Evolutionary conservation across 1,140 invertebrate species (phyloP).

Genomic region (Eulimnadia texana): DNA sequence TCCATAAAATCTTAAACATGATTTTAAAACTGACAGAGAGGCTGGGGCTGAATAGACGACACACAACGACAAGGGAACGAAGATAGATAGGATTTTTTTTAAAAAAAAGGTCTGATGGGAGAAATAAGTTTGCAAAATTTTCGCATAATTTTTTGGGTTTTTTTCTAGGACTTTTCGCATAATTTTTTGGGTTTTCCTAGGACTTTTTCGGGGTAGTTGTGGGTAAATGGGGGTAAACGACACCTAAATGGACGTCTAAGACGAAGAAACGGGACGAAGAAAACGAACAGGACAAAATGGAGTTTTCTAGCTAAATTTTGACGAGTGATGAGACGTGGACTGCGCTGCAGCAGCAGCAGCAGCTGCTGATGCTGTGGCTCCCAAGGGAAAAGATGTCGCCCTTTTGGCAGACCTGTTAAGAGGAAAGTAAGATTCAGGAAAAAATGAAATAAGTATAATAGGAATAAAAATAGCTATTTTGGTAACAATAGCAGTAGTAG

Average conservation of each 20-base stretch:
- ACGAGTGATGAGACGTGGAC: not conserved
- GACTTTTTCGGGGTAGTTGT: too few relatives aligned
- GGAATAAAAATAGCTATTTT: not conserved
- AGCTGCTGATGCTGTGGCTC: constrained; percentile 13
- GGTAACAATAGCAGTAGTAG: too few relatives aligned
- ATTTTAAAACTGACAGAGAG: too few relatives aligned
- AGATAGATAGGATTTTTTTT: too few relatives aligned
- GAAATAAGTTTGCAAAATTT: too few relatives aligned
- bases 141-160: too few relatives aligned
- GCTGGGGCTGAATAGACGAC: too few relatives aligned
- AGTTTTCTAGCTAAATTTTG: not conserved
- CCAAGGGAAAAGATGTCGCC: constrained; percentile 22
- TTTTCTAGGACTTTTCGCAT: too few relatives aligned
- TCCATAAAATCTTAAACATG: too few relatives aligned
- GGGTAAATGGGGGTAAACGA: not conserved
- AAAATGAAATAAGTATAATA: not conserved
- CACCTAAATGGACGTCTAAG: not conserved
- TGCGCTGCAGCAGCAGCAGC: not conserved
- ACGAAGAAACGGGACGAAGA: not conserved
- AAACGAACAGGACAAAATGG: not conserved
- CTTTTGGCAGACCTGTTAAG: constrained; percentile 21
- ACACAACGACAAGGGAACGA: too few relatives aligned
- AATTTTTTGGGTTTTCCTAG: too few relatives aligned
- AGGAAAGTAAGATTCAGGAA: not conserved
- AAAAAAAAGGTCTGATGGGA: too few relatives aligned